Base-by-base conservation (phyloP, 2,113 vertebrate genomes). In the Ammospiza nelsoni region DNA sequence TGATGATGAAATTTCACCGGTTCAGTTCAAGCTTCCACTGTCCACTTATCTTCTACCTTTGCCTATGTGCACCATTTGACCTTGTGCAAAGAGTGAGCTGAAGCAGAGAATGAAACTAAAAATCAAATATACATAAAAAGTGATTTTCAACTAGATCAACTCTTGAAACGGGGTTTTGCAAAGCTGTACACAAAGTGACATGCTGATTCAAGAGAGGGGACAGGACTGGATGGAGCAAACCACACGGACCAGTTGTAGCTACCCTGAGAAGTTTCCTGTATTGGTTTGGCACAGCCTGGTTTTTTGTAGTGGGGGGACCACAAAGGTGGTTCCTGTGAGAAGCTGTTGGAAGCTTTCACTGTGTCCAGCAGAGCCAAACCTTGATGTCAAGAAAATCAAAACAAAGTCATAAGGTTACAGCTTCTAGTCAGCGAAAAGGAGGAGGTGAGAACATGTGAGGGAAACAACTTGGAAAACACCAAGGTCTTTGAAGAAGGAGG, bases 191-290 rank as follows among this genome's bases (percentile, higher is more conserved):
- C 39, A 65, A 72, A 76, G 15, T 5, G 44, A 28, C 22, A 8
- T 28, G 31, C 19, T 78, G 20, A n/a, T 41, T 81, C 22, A 77
- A 41, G 65, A 65, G 16, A 65, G n/a, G 11, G 15, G n/a, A 61
- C 4, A 23, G 52, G 12, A 66, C 39, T 22, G 59, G 15, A 49
- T 28, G 59, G 16, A 54, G 31, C 46, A 81, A 76, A 67, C 24
- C 0, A 0, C 8, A 29, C 3, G 1, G 1, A 29, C 16, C 21
- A 1, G 5, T 0, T 81, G 12, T n/a, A 78, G 68, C 39, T 74
- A 20, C 51, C 63, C 24, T 43, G 33, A 89, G 33, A 59, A 54
- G 18, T 43, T 51, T 78, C 59, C 29, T n/a, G 18, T 78, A n/a
- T 16, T 27, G 18, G 6, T 41, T 41, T 78, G 23, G 59, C 23